Evolutionary conservation across 53 echinoderm and acorn worm species (phyloP).

Genomic region (Antedon mediterranea): DNA sequence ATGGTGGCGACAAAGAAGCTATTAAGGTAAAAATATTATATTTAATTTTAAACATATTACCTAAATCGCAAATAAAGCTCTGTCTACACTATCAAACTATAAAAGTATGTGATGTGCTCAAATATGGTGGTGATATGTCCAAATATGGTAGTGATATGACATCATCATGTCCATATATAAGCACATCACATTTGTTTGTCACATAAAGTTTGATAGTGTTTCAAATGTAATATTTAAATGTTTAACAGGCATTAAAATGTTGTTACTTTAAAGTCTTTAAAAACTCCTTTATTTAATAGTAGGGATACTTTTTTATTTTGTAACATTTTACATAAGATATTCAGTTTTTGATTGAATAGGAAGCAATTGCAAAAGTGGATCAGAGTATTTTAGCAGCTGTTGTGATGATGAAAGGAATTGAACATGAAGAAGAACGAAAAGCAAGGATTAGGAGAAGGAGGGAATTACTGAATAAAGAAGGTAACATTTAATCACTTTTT

Average conservation of each 20-base stretch:
- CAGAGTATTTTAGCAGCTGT: slow-evolving; percentile 72
- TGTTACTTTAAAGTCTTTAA: no score
- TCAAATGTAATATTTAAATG: no score
- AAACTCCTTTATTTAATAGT: neutral
- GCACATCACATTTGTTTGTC: no score
- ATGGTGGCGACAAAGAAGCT: slow-evolving; percentile 59
- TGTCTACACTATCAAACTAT: no score
- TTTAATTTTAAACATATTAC: no score
- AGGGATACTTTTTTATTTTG: neutral
- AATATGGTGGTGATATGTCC: no score
- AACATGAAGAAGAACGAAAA: slow-evolving; percentile 66
- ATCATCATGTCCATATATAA: no score
- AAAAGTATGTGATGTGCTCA: no score
- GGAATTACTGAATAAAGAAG: slow-evolving; percentile 42
- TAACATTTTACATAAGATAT: neutral
- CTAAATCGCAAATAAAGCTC: no score
- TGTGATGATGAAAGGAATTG: slow-evolving; percentile 85
- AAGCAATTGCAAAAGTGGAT: slow-evolving; percentile 40
- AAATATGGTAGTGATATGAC: no score
- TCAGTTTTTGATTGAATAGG: slow-evolving; percentile 23
- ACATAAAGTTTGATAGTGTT: no score
- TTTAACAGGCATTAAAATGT: no score
- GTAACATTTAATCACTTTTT: slow-evolving; percentile 12
- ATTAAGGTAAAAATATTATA: slow-evolving; percentile 58
- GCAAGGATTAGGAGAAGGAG: slow-evolving; percentile 37